phyloP scores from a whole-genome alignment of 2,113 vertebrate genomes.

The Cettia cetti region DNA sequence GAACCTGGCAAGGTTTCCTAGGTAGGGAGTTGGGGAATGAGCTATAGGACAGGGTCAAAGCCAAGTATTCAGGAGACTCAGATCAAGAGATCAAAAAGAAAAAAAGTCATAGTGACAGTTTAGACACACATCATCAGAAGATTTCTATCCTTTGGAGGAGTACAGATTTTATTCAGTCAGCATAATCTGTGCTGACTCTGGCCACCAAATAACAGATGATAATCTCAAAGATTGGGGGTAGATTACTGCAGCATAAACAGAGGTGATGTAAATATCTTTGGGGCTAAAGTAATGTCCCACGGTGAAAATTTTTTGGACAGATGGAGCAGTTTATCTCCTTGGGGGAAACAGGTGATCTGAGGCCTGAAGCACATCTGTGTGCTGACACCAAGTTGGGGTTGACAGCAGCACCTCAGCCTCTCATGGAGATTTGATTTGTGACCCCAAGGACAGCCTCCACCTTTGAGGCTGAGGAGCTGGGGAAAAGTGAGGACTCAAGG shows the following conservation, averaged over 20 bases:
- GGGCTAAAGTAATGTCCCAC: background rate
- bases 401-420: background rate
- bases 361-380: background rate
- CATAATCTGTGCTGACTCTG: background rate
- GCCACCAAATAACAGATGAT: background rate
- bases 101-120: background rate
- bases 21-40: rapidly evolving
- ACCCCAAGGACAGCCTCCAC: background rate
- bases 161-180: background rate
- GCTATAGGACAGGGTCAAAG: background rate
- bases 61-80: background rate
- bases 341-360: background rate
- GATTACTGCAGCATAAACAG: background rate
- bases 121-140: background rate
- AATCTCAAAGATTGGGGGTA: background rate
- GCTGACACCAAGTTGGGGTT: rapidly evolving
- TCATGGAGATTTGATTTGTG: rapidly evolving
- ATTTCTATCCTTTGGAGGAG: background rate
- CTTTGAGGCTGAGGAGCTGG: background rate
- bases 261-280: background rate
- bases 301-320: background rate
- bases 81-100: background rate
- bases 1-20: background rate
- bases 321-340: background rate
- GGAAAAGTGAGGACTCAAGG: background rate